Evolutionary conservation across 2,113 vertebrate species (phyloP), one percentile per base, ranked within the genome.

Genomic region (Tragelaphus imberbis): DNA sequence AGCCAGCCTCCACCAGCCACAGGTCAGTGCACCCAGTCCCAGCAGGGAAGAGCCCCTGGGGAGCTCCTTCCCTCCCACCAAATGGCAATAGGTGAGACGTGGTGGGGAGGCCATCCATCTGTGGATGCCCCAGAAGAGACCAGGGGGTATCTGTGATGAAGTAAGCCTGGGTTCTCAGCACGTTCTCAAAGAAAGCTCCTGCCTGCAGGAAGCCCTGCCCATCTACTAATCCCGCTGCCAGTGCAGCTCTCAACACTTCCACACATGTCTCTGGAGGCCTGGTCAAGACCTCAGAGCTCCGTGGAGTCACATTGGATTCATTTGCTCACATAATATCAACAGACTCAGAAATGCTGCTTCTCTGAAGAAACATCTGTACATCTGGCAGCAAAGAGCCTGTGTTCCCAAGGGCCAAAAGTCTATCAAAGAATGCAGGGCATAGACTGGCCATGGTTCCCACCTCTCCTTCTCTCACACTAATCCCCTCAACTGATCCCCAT

Each of bases 101-200:
- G 55, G 36, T 3, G 1, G 44, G 7, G 19, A 87, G 47, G 53
- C 33, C 19, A 33, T 25, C 53, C 44, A 68, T 68, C 4, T 56
- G 33, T 13, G 4, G 47, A 14, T 3, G 5, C 5, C 68, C 21
- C 14, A 33, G 40, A 40, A n/a, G 28, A 1, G 8, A 7, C 11
- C 7, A 30, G 13, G 3, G 58, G 8, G 11, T 11, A 56, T 21
- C 15, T 4, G 4, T 16, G 12, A 30, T 28, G 27, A 61, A 80
- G 16, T 3, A 3, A 75, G 7, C 21, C 53, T 19, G 51, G 7
- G 23, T 56, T 77, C n/a, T 81, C 19, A 40, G 36, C 56, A 88
- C 30, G 36, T 59, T 21, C 53, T 63, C 80, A 15, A 36, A 49
- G 19, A 56, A 11, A 44, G 21, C 30, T 27, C 49, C 68, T 14